Conservation (phyloP, 2,888 invertebrate genomes). For the Dusona sp. region DNA sequence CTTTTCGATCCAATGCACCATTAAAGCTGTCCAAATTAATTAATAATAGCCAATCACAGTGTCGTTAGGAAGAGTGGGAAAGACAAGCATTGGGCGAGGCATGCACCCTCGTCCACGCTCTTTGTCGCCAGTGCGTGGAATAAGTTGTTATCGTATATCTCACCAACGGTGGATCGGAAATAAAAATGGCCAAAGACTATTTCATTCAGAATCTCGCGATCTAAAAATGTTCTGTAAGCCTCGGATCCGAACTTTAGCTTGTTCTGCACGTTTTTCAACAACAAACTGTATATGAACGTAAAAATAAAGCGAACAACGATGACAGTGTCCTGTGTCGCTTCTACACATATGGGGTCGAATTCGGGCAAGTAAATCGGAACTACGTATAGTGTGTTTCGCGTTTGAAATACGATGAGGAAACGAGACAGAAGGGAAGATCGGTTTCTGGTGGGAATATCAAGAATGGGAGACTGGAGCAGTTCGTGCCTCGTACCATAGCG, state of each 20-base stretch:
- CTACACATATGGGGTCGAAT: neutral
- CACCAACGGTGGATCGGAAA: neutral
- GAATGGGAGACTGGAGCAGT: slow-evolving; percentile 41
- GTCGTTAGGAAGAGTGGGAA: neutral
- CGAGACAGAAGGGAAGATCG: slow-evolving; percentile 55
- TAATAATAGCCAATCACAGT: neutral
- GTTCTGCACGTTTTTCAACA: neutral
- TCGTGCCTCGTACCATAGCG: slow-evolving; percentile 42
- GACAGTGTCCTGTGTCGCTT: neutral
- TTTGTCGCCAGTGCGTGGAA: neutral
- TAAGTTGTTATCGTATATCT: neutral
- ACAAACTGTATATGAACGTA: neutral
- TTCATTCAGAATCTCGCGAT: neutral
- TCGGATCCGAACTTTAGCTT: neutral
- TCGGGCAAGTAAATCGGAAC: slow-evolving; percentile 13
- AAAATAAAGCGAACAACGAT: neutral
- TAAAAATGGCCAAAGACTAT: neutral
- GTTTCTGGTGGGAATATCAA: slow-evolving; percentile 53
- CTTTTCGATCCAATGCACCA: neutral
- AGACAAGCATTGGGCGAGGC: neutral
- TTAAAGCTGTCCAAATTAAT: neutral
- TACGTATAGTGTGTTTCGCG: slow-evolving; percentile 55
- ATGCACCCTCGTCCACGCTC: neutral
- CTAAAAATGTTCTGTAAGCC: neutral
- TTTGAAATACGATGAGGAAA: slow-evolving; percentile 56